A percentile compares a stretch with the other conserved stretches of the same genome.
Evolutionary conservation across 2,797 vertebrate genomes (phyloP).

Genomic region (Spheniscus humboldti): DNA sequence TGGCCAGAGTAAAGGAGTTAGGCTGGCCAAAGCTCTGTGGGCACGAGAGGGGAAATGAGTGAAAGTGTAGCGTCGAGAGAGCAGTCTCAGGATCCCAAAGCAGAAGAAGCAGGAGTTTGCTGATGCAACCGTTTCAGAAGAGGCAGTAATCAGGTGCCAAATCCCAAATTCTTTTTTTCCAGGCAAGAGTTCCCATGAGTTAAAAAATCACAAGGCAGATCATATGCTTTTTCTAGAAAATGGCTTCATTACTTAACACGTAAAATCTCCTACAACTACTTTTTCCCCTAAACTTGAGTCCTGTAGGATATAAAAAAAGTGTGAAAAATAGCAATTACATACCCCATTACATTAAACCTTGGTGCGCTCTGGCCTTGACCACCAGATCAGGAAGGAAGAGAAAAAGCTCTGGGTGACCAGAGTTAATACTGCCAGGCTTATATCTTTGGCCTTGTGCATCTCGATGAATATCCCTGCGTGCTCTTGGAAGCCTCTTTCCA

Average conservation of each 20-base stretch:
- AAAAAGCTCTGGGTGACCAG: background rate
- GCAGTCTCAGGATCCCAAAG: background rate
- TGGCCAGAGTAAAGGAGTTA: background rate
- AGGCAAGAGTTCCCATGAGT: background rate
- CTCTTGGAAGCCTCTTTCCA: slow-evolving; percentile 20
- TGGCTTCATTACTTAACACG: background rate
- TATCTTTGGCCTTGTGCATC: background rate
- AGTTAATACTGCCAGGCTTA: background rate
- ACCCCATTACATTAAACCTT: background rate
- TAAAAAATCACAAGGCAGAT: background rate
- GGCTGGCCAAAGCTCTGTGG: background rate
- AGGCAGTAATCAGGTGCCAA: background rate
- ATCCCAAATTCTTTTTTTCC: background rate
- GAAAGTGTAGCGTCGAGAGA: background rate
- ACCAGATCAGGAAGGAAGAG: background rate
- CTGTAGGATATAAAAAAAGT: background rate
- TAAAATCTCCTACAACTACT: background rate
- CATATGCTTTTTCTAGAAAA: background rate
- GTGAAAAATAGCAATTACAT: background rate
- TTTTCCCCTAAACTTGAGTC: background rate
- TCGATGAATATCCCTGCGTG: background rate
- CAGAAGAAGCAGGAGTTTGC: background rate
- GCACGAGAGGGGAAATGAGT: background rate
- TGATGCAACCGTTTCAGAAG: background rate
- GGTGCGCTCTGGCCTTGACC: background rate